Evolutionary conservation across 2,113 vertebrate species (phyloP), one percentile per base, ranked within the genome.

Genomic region (Oreochromis niloticus): DNA sequence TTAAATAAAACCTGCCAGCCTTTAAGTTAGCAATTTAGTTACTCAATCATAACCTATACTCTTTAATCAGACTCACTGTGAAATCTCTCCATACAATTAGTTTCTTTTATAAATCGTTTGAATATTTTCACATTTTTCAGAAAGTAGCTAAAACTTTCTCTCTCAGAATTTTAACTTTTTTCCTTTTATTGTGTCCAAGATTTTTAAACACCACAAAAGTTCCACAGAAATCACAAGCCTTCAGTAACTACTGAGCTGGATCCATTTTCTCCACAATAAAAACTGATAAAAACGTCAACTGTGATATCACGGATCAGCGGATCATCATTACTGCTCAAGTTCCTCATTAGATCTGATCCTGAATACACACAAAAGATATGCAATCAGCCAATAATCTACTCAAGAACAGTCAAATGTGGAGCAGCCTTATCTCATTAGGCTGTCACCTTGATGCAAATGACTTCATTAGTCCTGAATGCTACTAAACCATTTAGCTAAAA

Each of bases 351-450:
- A 2, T 22, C 50, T 90, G 82, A 91, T 87, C 81, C 83, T 66
- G 5, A 88, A 89, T 82, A 83, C 32, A 89, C 82, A 91, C 78
- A 68, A 24, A 56, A 46, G 63, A 80, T 75, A 36, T 24, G 34
- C 19, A 46, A 85, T 81, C 43, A 81, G 68, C 41, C 55, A 54
- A 43, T 41, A 27, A 83, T 66, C 63, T 80, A 82, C 52, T 48
- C 80, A 46, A 27, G 48, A 13, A 22, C 52, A 14, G 83, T 9
- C 80, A 83, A 89, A 83, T 84, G 88, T 52, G 57, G 80, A 81
- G 24, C 85, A 78, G 32, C 36, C 89, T 93, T 90, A 94, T 93
- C 92, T 92, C 85, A 93, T 95, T 94, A 95, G 88, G n/a, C 88
- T 75, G 83, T 87, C 87, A 80, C 81, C 83, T 91, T 81, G 19